These are phyloP conservation scores for Poecilia gillii DNA, from an alignment of 2,797 vertebrate species.

Conservation along the genomic window DNA sequence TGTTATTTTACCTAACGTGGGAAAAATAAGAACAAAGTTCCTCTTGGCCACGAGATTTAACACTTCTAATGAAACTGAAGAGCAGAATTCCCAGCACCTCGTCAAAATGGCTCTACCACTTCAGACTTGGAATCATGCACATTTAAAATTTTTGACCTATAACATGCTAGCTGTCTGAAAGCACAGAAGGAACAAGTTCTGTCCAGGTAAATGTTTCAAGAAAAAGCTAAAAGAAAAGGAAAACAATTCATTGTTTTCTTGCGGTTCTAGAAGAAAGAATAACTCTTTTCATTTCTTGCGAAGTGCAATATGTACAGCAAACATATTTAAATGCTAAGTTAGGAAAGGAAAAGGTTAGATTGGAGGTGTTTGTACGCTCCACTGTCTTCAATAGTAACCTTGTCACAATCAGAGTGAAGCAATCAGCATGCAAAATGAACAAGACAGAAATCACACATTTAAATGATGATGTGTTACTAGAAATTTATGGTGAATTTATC, in stretches of 20 bases:
- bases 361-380: not conserved
- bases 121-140: not conserved
- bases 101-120: not conserved
- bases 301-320: not conserved
- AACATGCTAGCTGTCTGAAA: not conserved
- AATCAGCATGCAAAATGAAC: not conserved
- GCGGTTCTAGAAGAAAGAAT: not conserved
- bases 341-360: not conserved
- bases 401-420: slow-evolving; percentile 2
- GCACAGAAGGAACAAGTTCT: not conserved
- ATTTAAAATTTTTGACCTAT: not conserved
- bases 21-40: not conserved
- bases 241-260: not conserved
- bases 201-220: not conserved
- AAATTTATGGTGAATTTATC: not conserved
- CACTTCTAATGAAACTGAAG: not conserved
- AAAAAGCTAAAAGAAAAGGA: not conserved
- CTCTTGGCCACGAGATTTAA: not conserved
- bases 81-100: not conserved
- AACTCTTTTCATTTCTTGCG: not conserved
- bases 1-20: not conserved
- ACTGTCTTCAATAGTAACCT: not conserved
- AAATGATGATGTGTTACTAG: not conserved
- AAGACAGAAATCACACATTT: slow-evolving; percentile 11
- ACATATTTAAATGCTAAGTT: not conserved